A percentile compares a stretch with the other conserved stretches of the same genome.
phyloP scores from a whole-genome alignment of 2,888 invertebrate species.

The Craniophora ligustri region DNA sequence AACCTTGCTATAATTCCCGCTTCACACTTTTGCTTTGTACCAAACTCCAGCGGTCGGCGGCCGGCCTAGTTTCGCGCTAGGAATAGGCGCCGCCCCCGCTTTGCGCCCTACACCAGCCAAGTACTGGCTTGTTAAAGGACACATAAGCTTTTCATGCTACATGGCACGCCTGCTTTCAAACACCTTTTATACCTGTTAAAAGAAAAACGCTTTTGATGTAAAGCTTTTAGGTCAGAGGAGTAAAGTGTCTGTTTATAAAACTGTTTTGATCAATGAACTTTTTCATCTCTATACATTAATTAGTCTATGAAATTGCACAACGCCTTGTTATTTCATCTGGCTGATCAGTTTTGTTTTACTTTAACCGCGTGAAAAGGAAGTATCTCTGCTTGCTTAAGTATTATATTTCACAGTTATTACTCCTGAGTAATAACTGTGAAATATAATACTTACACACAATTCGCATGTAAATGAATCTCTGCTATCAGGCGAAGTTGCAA shows the following conservation, averaged over 20 bases:
- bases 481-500: no score
- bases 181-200: conserved; percentile 45
- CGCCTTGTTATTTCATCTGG: conserved; percentile 34
- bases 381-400: conserved; percentile 28
- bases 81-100: conserved; percentile 87
- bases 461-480: no score
- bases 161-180: conserved; percentile 58
- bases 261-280: conserved; percentile 21
- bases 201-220: conserved; percentile 42
- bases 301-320: conserved; percentile 25
- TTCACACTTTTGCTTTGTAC: conserved; percentile 38
- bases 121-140: conserved; percentile 81
- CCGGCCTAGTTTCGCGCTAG: conserved; percentile 87
- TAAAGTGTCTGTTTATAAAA: conserved; percentile 19
- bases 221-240: conserved; percentile 45
- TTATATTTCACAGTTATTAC: conserved; percentile 22
- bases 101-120: conserved; percentile 80
- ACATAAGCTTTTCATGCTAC: conserved; percentile 65
- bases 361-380: conserved; percentile 46
- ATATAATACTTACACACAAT: no score
- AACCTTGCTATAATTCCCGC: conserved; percentile 25
- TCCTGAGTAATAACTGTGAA: no score
- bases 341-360: conserved; percentile 46
- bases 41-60: conserved; percentile 78
- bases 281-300: conserved; percentile 13